A percentile compares a stretch with the other conserved stretches of the same genome.
These are phyloP conservation scores for Sapayoa aenigma DNA, from an alignment of 2,113 vertebrate genomes.

Conservation along the genomic window DNA sequence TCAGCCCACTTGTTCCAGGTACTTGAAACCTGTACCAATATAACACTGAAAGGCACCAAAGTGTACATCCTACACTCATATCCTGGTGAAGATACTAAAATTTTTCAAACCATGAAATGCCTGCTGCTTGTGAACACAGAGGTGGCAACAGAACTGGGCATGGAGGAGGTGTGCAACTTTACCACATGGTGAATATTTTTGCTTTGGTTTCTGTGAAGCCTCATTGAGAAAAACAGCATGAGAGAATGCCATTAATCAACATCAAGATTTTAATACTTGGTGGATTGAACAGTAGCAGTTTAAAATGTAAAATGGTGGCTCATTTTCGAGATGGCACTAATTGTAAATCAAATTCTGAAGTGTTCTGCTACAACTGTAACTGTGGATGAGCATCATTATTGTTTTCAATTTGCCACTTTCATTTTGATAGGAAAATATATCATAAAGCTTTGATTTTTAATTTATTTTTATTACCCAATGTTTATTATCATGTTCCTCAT, in stretches of 20 bases:
- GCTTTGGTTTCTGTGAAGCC: background rate
- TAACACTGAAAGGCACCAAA: background rate
- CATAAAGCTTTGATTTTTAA: conserved; percentile 45
- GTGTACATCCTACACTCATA: background rate
- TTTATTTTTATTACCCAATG: conserved; percentile 58
- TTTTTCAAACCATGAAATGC: background rate
- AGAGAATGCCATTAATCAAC: conserved; percentile 50
- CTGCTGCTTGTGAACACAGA: background rate
- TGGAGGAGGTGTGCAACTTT: background rate
- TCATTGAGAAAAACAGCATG: background rate
- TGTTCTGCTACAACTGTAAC: conserved; percentile 32
- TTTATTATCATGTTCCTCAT: conserved; percentile 39
- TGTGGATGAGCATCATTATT: conserved; percentile 47
- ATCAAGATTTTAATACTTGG: conserved; percentile 52
- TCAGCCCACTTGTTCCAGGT: background rate
- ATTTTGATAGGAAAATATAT: conserved; percentile 44
- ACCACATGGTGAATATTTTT: background rate
- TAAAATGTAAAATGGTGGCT: conserved; percentile 46
- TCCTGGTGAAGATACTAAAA: background rate
- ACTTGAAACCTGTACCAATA: background rate
- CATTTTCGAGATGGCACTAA: conserved; percentile 59
- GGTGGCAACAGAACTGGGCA: background rate
- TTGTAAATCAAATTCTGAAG: conserved; percentile 59
- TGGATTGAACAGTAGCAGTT: conserved; percentile 36
- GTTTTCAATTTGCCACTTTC: conserved; percentile 51